Evolutionary conservation across 2,113 vertebrate genomes (phyloP), one percentile per base, ranked within the genome.

Genomic region (Nesogale talazaci): DNA sequence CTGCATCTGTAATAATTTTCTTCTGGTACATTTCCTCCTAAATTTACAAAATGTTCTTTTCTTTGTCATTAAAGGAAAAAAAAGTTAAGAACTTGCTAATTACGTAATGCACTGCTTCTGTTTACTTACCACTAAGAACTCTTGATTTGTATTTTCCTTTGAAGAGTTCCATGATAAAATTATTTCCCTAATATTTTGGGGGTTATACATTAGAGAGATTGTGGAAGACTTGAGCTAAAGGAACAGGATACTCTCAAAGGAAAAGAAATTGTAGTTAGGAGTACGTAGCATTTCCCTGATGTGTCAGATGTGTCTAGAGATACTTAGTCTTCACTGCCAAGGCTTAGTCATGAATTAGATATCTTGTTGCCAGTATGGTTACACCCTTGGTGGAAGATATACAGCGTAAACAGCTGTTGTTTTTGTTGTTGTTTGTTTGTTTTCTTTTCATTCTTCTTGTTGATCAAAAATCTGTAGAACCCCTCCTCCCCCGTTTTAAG

Each of bases 321-420:
- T 83, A 75, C 34, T 83, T 36, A 91, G 92, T 81, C 91, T 63
- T 95, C 52, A 78, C 56, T 76, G 91, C 91, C 94, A 90, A 80
- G 89, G 22, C 72, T 22, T 94, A 82, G 69, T 92, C 82, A 79
- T 80, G 78, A 76, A 77, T 93, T 63, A 56, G 82, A 65, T 20
- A 93, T 83, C 69, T 91, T 79, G 27, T 91, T 94, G 67, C 87
- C 76, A 93, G 63, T 91, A 69, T 94, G 75, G 90, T 94, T 95
- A 91, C 86, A 93, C 86, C 91, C 88, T 81, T 87, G 16, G 67
- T 92, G 38, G 42, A 75, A 90, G 80, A 94, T 88, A 90, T 36
- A 84, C 57, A 80, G 38, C 96, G 78, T 78, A 77, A 94, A 92
- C 75, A 76, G 19, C 88, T 23, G 82, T 77, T 52, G 46, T 83